Evolutionary conservation across 2,113 vertebrate species (phyloP).

Genomic region (Centropus bengalensis): DNA sequence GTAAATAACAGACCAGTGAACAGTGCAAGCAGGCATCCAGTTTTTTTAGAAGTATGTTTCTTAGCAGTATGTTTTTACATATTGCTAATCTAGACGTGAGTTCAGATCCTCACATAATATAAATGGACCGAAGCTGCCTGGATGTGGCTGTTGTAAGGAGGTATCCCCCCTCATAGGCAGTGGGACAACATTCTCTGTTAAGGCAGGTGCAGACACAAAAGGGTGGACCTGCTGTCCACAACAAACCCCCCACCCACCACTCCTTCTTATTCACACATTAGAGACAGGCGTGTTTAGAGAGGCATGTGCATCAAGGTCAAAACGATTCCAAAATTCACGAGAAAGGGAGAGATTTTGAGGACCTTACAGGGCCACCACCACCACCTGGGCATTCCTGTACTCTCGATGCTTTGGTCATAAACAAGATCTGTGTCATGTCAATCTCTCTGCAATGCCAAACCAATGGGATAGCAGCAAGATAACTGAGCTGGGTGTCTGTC

Average conservation of each 20-base stretch:
- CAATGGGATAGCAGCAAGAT: not conserved
- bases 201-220: not conserved
- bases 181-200: not conserved
- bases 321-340: not conserved
- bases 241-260: not conserved
- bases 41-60: not conserved
- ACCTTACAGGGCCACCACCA: not conserved
- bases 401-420: not conserved
- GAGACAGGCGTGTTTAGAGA: rapidly evolving
- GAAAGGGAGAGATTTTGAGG: not conserved
- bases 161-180: not conserved
- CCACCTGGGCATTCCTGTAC: rapidly evolving
- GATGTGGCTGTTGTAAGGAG: not conserved
- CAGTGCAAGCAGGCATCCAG: not conserved
- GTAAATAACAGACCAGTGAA: not conserved
- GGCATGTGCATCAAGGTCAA: not conserved
- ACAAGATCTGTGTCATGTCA: no score
- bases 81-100: not conserved
- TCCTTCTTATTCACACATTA: not conserved
- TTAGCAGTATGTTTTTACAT: not conserved
- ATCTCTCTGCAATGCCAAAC: not conserved
- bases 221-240: not conserved
- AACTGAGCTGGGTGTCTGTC: not conserved
- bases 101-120: not conserved
- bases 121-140: not conserved